These are phyloP conservation scores for Antechinus flavipes DNA, from an alignment of 2,113 vertebrate species.

Conservation along the genomic window DNA sequence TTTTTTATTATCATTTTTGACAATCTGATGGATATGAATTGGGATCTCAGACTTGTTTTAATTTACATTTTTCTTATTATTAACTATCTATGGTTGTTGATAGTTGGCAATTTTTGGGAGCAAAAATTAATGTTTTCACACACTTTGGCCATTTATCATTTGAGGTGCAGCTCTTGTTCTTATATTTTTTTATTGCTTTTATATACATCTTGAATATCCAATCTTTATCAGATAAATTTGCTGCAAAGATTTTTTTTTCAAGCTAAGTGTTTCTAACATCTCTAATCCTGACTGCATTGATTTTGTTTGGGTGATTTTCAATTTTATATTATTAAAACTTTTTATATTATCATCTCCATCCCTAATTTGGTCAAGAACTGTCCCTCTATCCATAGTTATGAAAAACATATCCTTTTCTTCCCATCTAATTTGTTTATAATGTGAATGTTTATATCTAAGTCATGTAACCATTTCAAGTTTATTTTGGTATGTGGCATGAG, in stretches of 20 bases:
- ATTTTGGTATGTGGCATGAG: too few relatives aligned
- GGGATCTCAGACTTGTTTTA: not conserved
- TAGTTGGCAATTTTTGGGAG: not conserved
- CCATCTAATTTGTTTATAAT: not conserved
- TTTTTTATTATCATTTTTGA: not conserved
- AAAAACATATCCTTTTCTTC: not conserved
- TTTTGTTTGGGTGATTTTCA: not conserved
- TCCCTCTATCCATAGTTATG: not conserved
- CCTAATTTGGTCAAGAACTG: not conserved
- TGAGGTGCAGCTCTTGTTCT: not conserved
- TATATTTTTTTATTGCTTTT: not conserved
- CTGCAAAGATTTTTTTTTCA: not conserved
- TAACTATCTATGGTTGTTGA: not conserved
- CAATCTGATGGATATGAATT: not conserved
- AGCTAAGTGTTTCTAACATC: not conserved
- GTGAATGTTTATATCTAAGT: not conserved
- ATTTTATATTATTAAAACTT: not conserved
- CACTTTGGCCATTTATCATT: not conserved
- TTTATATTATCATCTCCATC: not conserved
- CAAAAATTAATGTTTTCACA: not conserved
- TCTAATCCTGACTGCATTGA: not conserved
- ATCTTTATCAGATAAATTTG: not conserved
- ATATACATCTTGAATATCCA: not conserved
- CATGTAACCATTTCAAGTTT: too few relatives aligned
- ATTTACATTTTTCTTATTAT: not conserved